A percentile compares a stretch with the other conserved stretches of the same genome.
These are phyloP conservation scores for Xyliphius kryptos DNA, from an alignment of 2,113 vertebrate species.

Conservation along the genomic window DNA sequence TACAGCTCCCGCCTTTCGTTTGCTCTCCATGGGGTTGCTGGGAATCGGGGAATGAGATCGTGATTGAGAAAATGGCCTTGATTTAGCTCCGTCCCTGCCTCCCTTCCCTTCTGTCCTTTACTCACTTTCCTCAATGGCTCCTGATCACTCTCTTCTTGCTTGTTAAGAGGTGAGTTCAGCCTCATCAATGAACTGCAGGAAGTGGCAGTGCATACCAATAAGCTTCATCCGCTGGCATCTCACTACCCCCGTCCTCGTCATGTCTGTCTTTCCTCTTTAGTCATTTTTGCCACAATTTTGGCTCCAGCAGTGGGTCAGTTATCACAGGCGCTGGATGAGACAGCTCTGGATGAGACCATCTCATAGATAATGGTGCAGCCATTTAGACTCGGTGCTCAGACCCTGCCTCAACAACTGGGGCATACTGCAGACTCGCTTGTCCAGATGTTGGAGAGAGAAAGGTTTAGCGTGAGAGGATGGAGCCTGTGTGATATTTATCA, in stretches of 20 bases:
- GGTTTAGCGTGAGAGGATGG: too few species aligned
- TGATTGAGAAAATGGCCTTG: slow-evolving; percentile 39
- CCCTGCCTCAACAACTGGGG: too few species aligned
- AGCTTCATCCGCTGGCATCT: slow-evolving; percentile 9
- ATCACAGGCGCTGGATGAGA: slow-evolving; percentile 7
- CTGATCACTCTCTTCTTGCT: slow-evolving; percentile 34
- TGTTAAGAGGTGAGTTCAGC: slow-evolving; percentile 47
- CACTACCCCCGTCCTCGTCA: slow-evolving; percentile 35
- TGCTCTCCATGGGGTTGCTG: slow-evolving; percentile 17
- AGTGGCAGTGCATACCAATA: slow-evolving; percentile 35
- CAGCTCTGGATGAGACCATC: too few species aligned
- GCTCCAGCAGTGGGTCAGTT: slow-evolving; percentile 1
- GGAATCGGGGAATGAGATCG: slow-evolving; percentile 26
- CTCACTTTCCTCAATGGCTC: slow-evolving; percentile 25
- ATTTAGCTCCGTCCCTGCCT: slow-evolving; percentile 11
- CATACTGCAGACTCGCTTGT: too few species aligned
- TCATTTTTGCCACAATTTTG: too few species aligned
- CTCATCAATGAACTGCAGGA: slow-evolving; percentile 52
- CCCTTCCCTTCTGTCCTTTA: too few species aligned
- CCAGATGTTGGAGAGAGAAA: too few species aligned
- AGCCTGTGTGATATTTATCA: too few species aligned
- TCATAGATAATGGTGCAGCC: too few species aligned
- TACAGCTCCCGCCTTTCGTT: slow-evolving; percentile 9
- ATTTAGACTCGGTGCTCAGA: too few species aligned
- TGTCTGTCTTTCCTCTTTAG: too few species aligned